Base-by-base conservation (phyloP, 1,140 invertebrate genomes). In the Mya arenaria region DNA sequence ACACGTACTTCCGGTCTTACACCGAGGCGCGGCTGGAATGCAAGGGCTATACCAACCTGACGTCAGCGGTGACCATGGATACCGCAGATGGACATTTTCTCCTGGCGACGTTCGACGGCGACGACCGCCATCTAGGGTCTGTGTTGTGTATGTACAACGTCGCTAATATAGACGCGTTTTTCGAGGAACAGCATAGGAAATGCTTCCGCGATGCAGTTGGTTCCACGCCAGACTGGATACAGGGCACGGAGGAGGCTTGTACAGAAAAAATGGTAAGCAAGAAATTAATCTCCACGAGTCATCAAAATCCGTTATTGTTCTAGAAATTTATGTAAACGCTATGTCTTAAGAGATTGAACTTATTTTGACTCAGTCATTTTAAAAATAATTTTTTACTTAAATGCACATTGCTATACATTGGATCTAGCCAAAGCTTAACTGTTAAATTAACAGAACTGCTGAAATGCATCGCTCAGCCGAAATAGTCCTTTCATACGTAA, bases 21-120 rank as follows among this genome's bases (percentile, higher is more conserved):
- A 72, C 56, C 44, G 69, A 72, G 32, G 55, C 32, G 17, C 52
- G 37, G 34, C 10, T 72, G 19, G 69, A 72, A 10, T 72, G 69
- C 30, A 52, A 72, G 15, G 69, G 52, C 15, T 56, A 72, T 32
- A 72, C 69, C 17, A 72, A 25, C 23, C 44, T 72, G 1, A 4
- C 56, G 4, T 30, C 69, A 5, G 69, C 69, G 13, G 23, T 19
- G n/a, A 13, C 25, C 4, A 3, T 58, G 10, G 36, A 36, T 8
- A n/a, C 48, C 13, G 2, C 3, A 56, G n/a, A 25, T 8, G 30
- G 13, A 34, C 19, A 32, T 13, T 30, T 52, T 5, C 28, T 44
- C n/a, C 23, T 55, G 5, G 30, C 56, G 37, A 52, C 52, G 1
- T 55, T 52, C 3, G 32, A 55, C 28, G 28, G 69, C 4, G 69